These are phyloP conservation scores for Manacus vitellinus DNA, from an alignment of 2,113 vertebrate species.

Conservation along the genomic window DNA sequence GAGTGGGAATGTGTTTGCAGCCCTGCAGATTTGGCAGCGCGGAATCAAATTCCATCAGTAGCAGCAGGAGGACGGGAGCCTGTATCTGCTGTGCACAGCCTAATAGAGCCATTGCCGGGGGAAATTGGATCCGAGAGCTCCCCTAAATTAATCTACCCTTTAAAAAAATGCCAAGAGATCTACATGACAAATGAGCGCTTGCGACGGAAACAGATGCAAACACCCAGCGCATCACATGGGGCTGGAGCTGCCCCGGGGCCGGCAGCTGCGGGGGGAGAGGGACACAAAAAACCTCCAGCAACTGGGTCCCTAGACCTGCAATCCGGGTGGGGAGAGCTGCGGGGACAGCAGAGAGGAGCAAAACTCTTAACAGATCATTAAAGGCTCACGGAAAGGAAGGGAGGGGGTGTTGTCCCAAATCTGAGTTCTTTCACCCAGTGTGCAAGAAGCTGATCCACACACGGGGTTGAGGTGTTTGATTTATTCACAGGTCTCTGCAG, in stretches of 20 bases:
- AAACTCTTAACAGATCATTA: rapidly evolving
- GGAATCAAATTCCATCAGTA: constrained; percentile 61
- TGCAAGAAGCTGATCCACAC: not conserved
- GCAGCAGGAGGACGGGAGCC: constrained; percentile 30
- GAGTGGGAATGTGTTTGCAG: constrained; percentile 55
- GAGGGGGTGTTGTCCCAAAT: not conserved
- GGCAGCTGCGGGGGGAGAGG: not conserved
- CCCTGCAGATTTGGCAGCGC: constrained; percentile 47
- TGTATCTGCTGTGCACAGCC: constrained; percentile 21
- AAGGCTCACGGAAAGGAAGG: not conserved
- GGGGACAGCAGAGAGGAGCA: not conserved
- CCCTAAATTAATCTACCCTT: constrained; percentile 48
- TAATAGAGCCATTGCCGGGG: constrained; percentile 33
- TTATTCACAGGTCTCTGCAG: not conserved
- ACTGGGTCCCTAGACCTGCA: not conserved
- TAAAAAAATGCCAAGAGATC: not conserved
- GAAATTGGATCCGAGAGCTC: constrained; percentile 34
- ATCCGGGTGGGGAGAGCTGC: rapidly evolving
- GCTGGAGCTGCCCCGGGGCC: not conserved
- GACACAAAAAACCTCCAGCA: not conserved
- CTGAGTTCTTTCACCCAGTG: too few relatives aligned
- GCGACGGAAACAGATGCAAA: not conserved
- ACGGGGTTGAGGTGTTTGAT: rapidly evolving
- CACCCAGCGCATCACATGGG: not conserved
- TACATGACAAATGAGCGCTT: constrained; percentile 17